Percentiles rank a stretch among this genome's conserved stretches.
Conservation (phyloP, 2,113 vertebrate species). For the Micronycteris hirsuta region DNA sequence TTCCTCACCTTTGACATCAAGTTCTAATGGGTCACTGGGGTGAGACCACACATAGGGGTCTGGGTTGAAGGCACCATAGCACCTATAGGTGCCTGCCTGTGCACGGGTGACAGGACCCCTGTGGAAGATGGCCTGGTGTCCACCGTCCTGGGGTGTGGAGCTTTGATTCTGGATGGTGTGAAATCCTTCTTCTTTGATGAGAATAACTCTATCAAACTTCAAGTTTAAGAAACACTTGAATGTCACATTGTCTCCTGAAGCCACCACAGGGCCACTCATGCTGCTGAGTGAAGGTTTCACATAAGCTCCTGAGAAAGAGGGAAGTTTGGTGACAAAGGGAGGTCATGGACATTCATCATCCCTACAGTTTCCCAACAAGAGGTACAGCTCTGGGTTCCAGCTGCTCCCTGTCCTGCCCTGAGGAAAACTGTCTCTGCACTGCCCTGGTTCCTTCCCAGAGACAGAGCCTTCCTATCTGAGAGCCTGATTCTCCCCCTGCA, state of each 20-base stretch:
- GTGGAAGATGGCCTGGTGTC: rapidly evolving
- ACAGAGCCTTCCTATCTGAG: not conserved
- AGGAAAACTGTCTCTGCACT: not conserved
- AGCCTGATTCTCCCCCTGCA: not conserved
- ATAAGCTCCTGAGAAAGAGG: not conserved
- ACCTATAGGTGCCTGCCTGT: not conserved
- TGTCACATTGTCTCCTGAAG: not conserved
- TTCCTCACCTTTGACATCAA: not conserved
- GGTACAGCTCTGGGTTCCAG: rapidly evolving
- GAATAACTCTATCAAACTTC: not conserved
- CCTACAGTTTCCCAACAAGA: too few relatives aligned
- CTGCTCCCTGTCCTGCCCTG: rapidly evolving
- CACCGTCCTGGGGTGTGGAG: rapidly evolving
- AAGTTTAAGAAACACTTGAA: not conserved
- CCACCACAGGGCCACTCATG: rapidly evolving
- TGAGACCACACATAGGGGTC: not conserved
- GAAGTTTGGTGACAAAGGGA: not conserved
- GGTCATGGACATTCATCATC: rapidly evolving
- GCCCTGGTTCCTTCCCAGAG: not conserved
- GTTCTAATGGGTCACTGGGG: not conserved
- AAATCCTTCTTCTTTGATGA: not conserved
- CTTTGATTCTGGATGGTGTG: not conserved
- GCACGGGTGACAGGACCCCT: not conserved
- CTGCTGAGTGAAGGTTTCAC: not conserved
- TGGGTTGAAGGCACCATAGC: rapidly evolving